phyloP scores from a whole-genome alignment of 2,888 invertebrate genomes.

The Xestobium rufovillosum region DNA sequence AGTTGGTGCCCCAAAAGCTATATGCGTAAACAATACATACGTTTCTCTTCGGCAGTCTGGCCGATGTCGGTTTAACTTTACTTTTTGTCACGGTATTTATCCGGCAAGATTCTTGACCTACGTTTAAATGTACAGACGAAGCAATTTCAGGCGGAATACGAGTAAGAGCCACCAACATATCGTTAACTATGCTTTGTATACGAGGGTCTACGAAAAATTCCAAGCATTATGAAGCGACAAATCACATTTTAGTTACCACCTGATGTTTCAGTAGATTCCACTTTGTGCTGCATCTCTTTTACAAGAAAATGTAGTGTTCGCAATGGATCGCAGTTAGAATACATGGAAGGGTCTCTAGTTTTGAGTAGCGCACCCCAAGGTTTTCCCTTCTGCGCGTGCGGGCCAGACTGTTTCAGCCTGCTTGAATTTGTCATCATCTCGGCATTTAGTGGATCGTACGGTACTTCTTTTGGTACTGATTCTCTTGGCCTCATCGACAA shows the following conservation, averaged over 20 bases:
- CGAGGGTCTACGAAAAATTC: conserved; percentile 25
- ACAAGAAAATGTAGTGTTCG: conserved; percentile 40
- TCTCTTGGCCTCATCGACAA: no score
- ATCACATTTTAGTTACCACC: neutral
- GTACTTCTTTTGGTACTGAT: no score
- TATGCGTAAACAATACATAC: no score
- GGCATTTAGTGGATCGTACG: no score
- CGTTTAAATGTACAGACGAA: conserved; percentile 31
- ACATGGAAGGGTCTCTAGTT: conserved; percentile 31
- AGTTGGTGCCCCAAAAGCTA: no score
- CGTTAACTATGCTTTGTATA: conserved; percentile 35
- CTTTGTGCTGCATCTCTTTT: conserved; percentile 36
- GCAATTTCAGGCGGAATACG: conserved; percentile 39
- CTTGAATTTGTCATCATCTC: no score
- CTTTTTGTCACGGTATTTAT: no score
- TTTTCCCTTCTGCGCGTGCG: conserved; percentile 16
- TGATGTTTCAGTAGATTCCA: conserved; percentile 23
- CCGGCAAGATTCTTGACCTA: no score
- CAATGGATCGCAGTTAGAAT: conserved; percentile 39
- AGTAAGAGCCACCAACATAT: conserved; percentile 39
- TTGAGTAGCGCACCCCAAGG: conserved; percentile 33
- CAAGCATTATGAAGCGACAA: neutral
- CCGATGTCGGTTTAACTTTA: no score
- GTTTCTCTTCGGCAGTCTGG: no score
- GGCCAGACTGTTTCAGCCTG: no score